These are phyloP conservation scores for Rostratula benghalensis DNA, from an alignment of 2,113 vertebrate genomes.

Conservation along the genomic window DNA sequence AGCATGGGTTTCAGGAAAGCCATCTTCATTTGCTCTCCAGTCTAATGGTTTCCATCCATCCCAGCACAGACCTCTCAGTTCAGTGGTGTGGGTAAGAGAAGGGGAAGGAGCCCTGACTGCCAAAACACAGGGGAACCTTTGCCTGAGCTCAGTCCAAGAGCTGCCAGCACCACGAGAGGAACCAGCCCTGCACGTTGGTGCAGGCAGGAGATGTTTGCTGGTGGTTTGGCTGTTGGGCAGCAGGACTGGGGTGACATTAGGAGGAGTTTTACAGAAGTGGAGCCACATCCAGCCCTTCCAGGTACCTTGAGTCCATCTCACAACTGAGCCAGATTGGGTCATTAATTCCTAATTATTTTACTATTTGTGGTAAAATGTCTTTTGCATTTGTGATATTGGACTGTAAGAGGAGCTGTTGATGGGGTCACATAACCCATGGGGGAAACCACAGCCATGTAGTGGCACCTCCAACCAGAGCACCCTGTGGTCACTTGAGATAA, in stretches of 20 bases:
- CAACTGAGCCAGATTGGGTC: background rate
- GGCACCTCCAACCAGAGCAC: background rate
- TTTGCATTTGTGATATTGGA: background rate
- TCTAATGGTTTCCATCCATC: background rate
- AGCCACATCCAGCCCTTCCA: background rate
- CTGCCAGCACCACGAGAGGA: background rate
- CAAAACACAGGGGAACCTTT: background rate
- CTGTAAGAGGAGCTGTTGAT: background rate
- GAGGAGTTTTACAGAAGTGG: background rate
- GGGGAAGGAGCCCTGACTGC: background rate
- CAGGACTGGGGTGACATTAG: background rate
- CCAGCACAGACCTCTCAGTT: background rate
- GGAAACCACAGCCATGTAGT: too few species aligned
- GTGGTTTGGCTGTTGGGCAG: background rate
- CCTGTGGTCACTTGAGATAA: background rate
- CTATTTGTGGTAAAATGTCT: background rate
- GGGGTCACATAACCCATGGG: rapidly evolving
- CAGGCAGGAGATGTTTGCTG: rapidly evolving
- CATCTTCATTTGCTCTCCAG: background rate
- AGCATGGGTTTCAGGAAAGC: background rate
- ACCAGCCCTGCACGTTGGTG: rapidly evolving
- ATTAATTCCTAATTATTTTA: background rate
- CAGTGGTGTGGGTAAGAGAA: background rate
- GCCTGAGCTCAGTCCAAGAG: background rate
- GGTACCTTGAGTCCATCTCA: background rate